Evolutionary conservation across 1,140 invertebrate species (phyloP), one percentile per base, ranked within the genome.

Genomic region (Pogonognathellus flavescens): DNA sequence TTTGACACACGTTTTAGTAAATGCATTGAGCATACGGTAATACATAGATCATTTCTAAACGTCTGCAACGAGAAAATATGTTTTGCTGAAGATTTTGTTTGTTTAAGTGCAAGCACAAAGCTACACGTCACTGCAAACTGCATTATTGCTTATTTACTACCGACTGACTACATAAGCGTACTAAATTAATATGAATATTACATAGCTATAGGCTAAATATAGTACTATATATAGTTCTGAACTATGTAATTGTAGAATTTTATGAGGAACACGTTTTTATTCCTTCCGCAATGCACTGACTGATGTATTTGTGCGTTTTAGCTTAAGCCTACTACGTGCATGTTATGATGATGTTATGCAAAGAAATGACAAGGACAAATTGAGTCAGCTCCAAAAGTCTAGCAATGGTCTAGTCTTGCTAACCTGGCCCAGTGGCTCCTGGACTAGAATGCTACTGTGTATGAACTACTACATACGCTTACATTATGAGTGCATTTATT

Each of bases 351-450:
- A 13, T 5, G 62, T 25, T 66, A 66, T 20, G 62, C n/a, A 72
- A 76, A 50, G n/a, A 76, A 76, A 76, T 76, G 70, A 76, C 70
- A 76, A 76, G 70, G 70, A 76, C 70, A 76, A 76, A 76, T 76
- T 76, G 70, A 76, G 31, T 76, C 11, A 76, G 70, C 70, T 76
- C 70, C 70, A 76, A 76, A n/a, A 49, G 70, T 49, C 70, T 76
- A 14, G 62, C 25, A 25, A 31, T 76, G 70, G 70, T 49, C 41
- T 76, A 49, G 62, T 66, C 62, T 41, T 66, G 62, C 20, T 49
- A 16, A n/a, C 31, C 66, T 76, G 70, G 70, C 53, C 53, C n/a
- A n/a, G 53, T 57, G 3, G 11, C 11, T n/a, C 25, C 14, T 76
- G 31, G 70, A 41, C 70, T 76, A 16, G 18, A 76, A 18, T 76